Evolutionary conservation across 2,113 vertebrate species (phyloP).

Genomic region (Melanocharis versteri): DNA sequence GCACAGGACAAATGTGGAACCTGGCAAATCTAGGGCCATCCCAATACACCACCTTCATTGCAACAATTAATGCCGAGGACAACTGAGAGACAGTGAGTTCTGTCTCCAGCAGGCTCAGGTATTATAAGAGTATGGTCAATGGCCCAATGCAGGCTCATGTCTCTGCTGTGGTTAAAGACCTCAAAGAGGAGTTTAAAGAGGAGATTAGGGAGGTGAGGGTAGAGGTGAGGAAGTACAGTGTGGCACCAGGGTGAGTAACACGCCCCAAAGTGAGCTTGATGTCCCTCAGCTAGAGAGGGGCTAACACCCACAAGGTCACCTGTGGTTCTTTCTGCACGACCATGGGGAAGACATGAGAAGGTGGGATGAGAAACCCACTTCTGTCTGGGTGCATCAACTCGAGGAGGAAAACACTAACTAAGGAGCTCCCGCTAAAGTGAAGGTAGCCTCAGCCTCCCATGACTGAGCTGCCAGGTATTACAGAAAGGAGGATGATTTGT

Average conservation of each 20-base stretch:
- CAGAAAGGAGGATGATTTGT: neutral
- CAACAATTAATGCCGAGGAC: rapidly evolving
- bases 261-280: neutral
- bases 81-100: neutral
- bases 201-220: too few species aligned
- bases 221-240: neutral
- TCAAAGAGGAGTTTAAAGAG: neutral
- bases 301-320: rapidly evolving
- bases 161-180: neutral
- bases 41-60: neutral
- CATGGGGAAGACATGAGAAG: neutral
- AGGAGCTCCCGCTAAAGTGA: neutral
- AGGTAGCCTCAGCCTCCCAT: too few species aligned
- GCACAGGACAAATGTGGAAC: neutral
- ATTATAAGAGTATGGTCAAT: neutral
- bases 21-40: neutral
- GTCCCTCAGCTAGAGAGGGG: too few species aligned
- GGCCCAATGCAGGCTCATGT: neutral
- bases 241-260: rapidly evolving
- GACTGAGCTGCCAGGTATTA: rapidly evolving
- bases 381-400: rapidly evolving
- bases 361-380: neutral
- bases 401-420: rapidly evolving
- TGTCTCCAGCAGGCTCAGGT: rapidly evolving
- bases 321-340: neutral